phyloP scores from a whole-genome alignment of 2,888 invertebrate species.

The Neoascia interrupta region DNA sequence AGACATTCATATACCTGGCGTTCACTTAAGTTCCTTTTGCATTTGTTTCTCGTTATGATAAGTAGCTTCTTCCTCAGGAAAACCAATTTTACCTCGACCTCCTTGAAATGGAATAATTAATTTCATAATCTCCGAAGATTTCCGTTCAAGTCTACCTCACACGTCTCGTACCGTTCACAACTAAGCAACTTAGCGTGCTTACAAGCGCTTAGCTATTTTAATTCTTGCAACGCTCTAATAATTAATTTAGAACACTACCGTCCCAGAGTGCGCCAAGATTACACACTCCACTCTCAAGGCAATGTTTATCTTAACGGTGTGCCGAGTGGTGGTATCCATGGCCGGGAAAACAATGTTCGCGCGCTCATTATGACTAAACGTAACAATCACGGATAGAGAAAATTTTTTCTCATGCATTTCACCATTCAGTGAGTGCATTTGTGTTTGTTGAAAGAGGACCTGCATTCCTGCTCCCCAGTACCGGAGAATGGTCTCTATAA shows the following conservation, averaged over 20 bases:
- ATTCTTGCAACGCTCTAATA: constrained; percentile 37
- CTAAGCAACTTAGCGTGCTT: background rate
- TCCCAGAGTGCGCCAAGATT: constrained; percentile 5
- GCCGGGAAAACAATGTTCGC: constrained; percentile 27
- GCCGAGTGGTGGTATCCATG: background rate
- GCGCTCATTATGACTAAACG: constrained; percentile 2
- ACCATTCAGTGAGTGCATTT: background rate
- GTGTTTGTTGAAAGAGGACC: constrained; percentile 47
- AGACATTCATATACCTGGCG: too few species aligned
- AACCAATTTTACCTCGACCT: too few species aligned
- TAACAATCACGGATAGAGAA: constrained; percentile 23
- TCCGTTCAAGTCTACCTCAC: too few species aligned
- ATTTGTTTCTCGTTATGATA: too few species aligned
- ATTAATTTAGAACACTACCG: constrained; percentile 41
- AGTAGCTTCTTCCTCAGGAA: too few species aligned
- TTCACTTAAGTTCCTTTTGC: too few species aligned
- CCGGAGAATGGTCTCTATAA: constrained; percentile 31
- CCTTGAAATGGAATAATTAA: too few species aligned
- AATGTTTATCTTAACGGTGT: constrained; percentile 50
- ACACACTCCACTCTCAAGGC: constrained; percentile 8
- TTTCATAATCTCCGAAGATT: too few species aligned
- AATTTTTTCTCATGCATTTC: constrained; percentile 43
- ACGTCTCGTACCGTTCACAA: constrained; percentile 20
- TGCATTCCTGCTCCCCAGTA: constrained; percentile 43
- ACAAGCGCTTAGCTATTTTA: constrained; percentile 25